Percentiles rank a stretch among this genome's conserved stretches.
phyloP scores from a whole-genome alignment of 2,888 invertebrate species.

The Caenorhabditis macrosperma region DNA sequence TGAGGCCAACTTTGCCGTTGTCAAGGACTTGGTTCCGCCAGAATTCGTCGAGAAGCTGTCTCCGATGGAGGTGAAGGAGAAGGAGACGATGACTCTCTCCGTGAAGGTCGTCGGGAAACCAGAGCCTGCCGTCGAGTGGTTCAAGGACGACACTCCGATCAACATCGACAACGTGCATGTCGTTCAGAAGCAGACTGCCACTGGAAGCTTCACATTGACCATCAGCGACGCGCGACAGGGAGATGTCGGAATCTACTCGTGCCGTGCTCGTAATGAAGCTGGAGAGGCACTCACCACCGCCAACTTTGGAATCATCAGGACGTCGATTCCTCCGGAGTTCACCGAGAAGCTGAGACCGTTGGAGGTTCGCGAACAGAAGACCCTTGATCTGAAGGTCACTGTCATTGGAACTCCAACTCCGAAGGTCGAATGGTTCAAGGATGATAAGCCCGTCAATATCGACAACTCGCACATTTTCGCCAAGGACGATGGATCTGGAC shows the following conservation, averaged over 20 bases:
- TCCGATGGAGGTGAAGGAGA: constrained; percentile 88
- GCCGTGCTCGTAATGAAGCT: constrained; percentile 67
- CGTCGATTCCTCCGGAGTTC: constrained; percentile 85
- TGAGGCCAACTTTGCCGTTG: constrained; percentile 73
- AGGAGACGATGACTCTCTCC: constrained; percentile 44
- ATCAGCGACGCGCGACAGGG: constrained; percentile 62
- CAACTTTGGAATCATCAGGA: constrained; percentile 62
- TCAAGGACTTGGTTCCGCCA: constrained; percentile 83
- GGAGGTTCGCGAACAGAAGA: constrained; percentile 87
- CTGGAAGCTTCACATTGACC: constrained; percentile 83
- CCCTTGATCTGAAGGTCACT: constrained; percentile 57
- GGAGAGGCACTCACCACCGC: constrained; percentile 78
- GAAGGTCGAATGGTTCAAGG: constrained; percentile 95
- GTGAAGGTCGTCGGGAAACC: constrained; percentile 65
- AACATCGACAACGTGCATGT: constrained; percentile 82
- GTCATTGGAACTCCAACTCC: constrained; percentile 79
- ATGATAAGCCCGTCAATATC: constrained; percentile 81
- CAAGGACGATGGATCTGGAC: constrained; percentile 84
- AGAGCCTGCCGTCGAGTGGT: constrained; percentile 90
- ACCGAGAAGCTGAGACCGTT: constrained; percentile 86
- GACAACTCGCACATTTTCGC: constrained; percentile 82
- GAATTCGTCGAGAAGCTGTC: constrained; percentile 87
- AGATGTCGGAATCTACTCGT: constrained; percentile 68
- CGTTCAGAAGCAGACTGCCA: constrained; percentile 79
- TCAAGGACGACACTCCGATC: constrained; percentile 85